Evolutionary conservation across 2,113 vertebrate genomes (phyloP), one percentile per base, ranked within the genome.

Genomic region (Brachyhypopomus gauderio): DNA sequence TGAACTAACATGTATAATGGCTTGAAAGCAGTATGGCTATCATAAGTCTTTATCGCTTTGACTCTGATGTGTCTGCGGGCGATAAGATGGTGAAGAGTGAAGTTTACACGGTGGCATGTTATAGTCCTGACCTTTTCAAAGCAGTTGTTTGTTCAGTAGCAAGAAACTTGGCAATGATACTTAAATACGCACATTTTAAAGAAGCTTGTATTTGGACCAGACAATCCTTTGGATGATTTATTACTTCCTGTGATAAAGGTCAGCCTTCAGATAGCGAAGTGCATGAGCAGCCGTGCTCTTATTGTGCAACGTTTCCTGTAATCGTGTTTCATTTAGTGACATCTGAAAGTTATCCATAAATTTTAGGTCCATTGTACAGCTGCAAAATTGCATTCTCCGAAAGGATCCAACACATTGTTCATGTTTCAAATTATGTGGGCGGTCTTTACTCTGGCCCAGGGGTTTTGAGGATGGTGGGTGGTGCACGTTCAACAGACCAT

Each of bases 1-100:
- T 73, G 78, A 64, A 23, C 38, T 64, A 62, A 73, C 78, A 63
- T 19, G 78, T 41, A 72, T 58, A 73, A 16, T 20, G n/a, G 11
- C 23, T 25, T 20, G 1, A 52, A 63, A 73, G 30, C 38, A 73
- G 63, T 73, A 17, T 34, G 38, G 9, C 16, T 56, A 20, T 17
- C 36, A 34, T 4, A 5, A 34, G 72, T 52, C 16, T 20, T 34
- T 70, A 38, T 0, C 19, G 34, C 34, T 7, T 34, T 34, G 17
- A 34, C 12, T 36, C 19, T 52, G 16, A 48, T 48, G 19, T 60
- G 27, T 11, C 48, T 45, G 22, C 36, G 8, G 11, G 30, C 59
- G 58, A 19, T 72, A 23, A 34, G 38, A 72, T 64, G 55, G 64
- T 82, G 73, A 55, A 9, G n/a, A 22, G 64, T 55, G 67, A 77